Evolutionary conservation across 2,113 vertebrate species (phyloP), one percentile per base, ranked within the genome.

Genomic region (Hydrolagus affinis): DNA sequence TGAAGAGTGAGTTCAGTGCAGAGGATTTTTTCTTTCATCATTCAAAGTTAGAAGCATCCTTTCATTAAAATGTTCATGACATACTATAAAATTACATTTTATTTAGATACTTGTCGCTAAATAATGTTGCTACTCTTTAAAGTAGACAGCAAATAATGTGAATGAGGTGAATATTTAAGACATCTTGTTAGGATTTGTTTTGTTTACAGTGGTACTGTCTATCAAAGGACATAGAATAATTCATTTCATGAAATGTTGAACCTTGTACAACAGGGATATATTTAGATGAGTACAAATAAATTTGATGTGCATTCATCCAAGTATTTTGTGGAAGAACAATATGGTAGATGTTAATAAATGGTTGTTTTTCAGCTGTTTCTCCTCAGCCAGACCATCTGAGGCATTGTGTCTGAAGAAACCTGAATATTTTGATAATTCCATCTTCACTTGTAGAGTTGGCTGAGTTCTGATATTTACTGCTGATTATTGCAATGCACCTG

Each of bases 241-340:
- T 66, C 62, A 32, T 83, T 83, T 80, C 9, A 83, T 83, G 62
- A 83, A 83, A 83, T 11, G 23, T 19, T 25, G 30, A 80, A 80
- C 23, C 15, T 28, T 66, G 25, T 30, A 30, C 62, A 66, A 30
- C 60, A 30, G 23, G 8, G 57, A 17, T 15, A 19, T 21, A 68
- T 80, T 68, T 21, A 83, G 78, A 19, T 64, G 66, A 23, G 17
- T 66, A 30, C 66, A 66, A 83, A 83, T 64, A 19, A 11, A 15
- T 21, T 83, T 83, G 28, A 68, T 66, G 60, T 66, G 11, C 76
- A 80, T 62, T 80, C 10, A 12, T 80, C 78, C 8, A 32, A 9
- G 15, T 11, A 32, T 68, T 83, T 28, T 9, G 66, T 78, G 59
- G 64, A 80, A 25, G 25, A 66, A 66, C 66, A 9, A 17, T 30